Base-by-base conservation (phyloP, 2,888 invertebrate species). In the Monopis laevigella region DNA sequence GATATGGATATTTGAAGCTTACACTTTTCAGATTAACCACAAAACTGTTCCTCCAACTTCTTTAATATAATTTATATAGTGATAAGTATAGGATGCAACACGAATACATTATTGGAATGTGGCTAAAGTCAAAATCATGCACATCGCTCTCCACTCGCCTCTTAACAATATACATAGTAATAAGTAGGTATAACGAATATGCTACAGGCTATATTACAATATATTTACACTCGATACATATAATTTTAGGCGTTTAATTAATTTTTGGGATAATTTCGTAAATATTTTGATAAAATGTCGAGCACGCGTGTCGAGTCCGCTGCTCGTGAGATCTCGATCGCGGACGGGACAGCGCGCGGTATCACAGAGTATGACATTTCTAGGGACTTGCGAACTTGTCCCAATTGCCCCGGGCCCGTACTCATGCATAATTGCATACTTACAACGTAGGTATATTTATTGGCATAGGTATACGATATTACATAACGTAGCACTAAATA, bases 291-390 rank as follows among this genome's bases (percentile, higher is more conserved):
- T 40, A 36, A 26, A 42, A 36, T 75, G 77, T 73, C 67, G 69
- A 74, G 64, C 53, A 50, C 69, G 39, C 30, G 41, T 29, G 32
- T 27, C 42, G 29, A 6, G 6, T 60, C 57, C 53, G 50, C 48
- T 46, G 52, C 47, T 48, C 48, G 50, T 50, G 53, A 52, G 43
- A 46, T 30, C 12, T 46, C 53, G 47, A 54, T 53, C 40, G 30
- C 8, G 10, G 27, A 16, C 3, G 28, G 13, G 3, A 17, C 17
- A 8, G 11, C 8, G 21, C 16, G 21, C 75, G 66, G 64, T 80
- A 80, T 80, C 80, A 80, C 80, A 80, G 80, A 78, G 77, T 77
- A 74, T 72, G 78, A 78, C 77, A 73, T 75, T 65, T 68, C 66
- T 58, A 62, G 74, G 78, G 69, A 65, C 72, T 62, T 71, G 46